Conservation (phyloP, 2,113 vertebrate genomes). For the Nansenia antarctica region DNA sequence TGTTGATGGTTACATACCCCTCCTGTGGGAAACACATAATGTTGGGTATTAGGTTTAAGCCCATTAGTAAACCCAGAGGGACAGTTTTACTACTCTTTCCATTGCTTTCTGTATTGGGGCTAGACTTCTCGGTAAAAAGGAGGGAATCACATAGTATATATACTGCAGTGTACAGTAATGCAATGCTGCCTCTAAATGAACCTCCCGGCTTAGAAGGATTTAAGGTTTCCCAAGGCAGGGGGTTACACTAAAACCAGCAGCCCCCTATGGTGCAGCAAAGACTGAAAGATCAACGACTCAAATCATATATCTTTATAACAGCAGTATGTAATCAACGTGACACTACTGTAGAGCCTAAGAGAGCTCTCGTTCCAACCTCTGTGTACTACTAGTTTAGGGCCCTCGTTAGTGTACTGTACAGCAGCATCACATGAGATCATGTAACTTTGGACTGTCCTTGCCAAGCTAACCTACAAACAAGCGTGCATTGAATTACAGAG, state of each 20-base stretch:
- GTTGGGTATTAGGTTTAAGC: background rate
- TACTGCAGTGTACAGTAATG: background rate
- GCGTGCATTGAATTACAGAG: slow-evolving; percentile 9
- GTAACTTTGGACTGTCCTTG: background rate
- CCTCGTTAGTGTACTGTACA: background rate
- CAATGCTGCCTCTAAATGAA: background rate
- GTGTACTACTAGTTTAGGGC: background rate
- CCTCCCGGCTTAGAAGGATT: background rate
- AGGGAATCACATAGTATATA: too few species aligned
- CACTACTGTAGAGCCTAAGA: background rate
- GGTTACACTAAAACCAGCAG: background rate
- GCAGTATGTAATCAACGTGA: background rate
- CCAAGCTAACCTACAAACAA: slow-evolving; percentile 3
- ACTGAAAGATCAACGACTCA: background rate
- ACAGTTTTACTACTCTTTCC: background rate
- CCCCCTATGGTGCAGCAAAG: background rate
- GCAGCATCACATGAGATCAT: background rate
- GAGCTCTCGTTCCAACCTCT: background rate
- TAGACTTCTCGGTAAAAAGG: background rate
- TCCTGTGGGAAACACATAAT: background rate
- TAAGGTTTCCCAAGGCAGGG: background rate
- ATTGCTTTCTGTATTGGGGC: background rate
- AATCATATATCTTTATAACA: too few species aligned
- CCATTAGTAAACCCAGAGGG: background rate
- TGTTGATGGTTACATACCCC: background rate